A percentile compares a stretch with the other conserved stretches of the same genome.
phyloP scores from a whole-genome alignment of 1,140 invertebrate species.

The Dufourea novaeangliae region DNA sequence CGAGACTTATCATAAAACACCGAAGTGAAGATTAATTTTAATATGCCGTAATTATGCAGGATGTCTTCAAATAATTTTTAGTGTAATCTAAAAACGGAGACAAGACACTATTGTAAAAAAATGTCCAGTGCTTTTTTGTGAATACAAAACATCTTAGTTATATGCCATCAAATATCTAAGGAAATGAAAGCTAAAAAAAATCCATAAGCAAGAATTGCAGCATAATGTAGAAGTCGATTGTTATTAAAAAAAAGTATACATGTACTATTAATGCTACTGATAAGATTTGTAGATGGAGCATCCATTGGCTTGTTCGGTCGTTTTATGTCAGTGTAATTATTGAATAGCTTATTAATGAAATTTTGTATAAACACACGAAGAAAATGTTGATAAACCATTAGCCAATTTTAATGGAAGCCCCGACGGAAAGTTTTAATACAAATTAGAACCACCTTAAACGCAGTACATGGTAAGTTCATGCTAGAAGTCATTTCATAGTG shows the following conservation, averaged over 20 bases:
- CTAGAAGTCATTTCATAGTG: slow-evolving; percentile 3
- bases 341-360: slow-evolving; percentile 55
- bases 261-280: slow-evolving; percentile 54
- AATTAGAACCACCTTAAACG: slow-evolving; percentile 54
- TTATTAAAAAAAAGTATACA: slow-evolving; percentile 53
- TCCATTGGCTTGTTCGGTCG: slow-evolving; percentile 53
- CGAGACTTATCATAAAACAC: slow-evolving; percentile 9
- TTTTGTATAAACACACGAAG: slow-evolving; percentile 58
- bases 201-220: slow-evolving; percentile 36
- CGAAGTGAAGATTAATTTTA: slow-evolving; percentile 22
- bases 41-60: slow-evolving; percentile 33
- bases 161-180: slow-evolving; percentile 6
- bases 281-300: slow-evolving; percentile 49
- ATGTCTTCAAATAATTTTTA: slow-evolving; percentile 45
- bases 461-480: slow-evolving; percentile 59
- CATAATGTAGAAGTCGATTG: slow-evolving; percentile 52
- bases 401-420: slow-evolving; percentile 42
- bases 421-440: slow-evolving; percentile 50
- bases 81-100: slow-evolving; percentile 40
- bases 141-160: slow-evolving; percentile 50
- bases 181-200: slow-evolving; percentile 35
- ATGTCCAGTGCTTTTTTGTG: slow-evolving; percentile 43
- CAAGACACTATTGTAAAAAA: slow-evolving; percentile 51
- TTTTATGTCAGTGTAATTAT: slow-evolving; percentile 59
- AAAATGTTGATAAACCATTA: slow-evolving; percentile 54